A percentile compares a stretch with the other conserved stretches of the same genome.
phyloP scores from a whole-genome alignment of 1,140 invertebrate species.

The Panagrolaimus sp. region DNA sequence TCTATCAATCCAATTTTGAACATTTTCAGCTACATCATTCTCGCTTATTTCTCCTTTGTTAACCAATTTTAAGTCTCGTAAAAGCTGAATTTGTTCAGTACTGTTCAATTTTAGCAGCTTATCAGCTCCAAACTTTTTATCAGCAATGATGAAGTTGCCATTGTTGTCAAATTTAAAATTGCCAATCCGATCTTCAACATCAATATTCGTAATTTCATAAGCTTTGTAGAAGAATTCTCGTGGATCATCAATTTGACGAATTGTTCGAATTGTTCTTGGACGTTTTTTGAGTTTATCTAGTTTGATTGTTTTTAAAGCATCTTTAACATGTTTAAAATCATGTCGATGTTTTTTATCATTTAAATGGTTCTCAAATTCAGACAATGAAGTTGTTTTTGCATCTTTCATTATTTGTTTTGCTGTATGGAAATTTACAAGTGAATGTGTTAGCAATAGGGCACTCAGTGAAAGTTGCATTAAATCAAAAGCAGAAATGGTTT shows the following conservation, averaged over 20 bases:
- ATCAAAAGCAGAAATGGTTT: neutral
- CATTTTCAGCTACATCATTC: neutral
- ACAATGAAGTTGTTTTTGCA: neutral
- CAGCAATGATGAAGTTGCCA: conserved; percentile 1
- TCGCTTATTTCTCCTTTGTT: neutral
- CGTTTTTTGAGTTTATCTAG: neutral
- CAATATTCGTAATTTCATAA: neutral
- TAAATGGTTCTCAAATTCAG: neutral
- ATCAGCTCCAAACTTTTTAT: neutral
- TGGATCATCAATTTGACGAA: neutral
- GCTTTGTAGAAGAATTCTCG: conserved; percentile 1
- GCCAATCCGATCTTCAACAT: neutral
- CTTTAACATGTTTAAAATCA: neutral
- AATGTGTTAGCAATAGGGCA: neutral
- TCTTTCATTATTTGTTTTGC: neutral
- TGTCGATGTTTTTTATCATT: neutral
- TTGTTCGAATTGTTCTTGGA: neutral
- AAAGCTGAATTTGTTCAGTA: neutral
- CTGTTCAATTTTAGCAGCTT: neutral
- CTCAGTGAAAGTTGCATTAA: neutral
- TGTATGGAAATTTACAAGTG: conserved; percentile 1
- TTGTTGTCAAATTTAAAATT: conserved; percentile 1
- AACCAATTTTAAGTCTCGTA: neutral
- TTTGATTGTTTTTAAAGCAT: neutral
- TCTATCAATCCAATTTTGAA: neutral